Base-by-base conservation (phyloP, 2,113 vertebrate genomes). In the Oreochromis aureus region DNA sequence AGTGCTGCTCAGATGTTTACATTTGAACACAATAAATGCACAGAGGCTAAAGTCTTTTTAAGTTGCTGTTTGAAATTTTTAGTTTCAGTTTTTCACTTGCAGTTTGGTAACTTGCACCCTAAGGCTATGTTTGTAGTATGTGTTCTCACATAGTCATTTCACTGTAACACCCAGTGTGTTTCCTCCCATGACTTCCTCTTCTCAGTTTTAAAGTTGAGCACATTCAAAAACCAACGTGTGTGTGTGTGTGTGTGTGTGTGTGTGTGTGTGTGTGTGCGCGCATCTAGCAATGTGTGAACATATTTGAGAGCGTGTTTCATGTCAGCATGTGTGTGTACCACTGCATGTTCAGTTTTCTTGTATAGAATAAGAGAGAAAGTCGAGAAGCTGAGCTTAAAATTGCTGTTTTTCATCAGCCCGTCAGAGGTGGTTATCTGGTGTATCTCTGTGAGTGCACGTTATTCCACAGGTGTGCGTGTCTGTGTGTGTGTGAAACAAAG, bases 151-250 rank as follows among this genome's bases (percentile, higher is more conserved):
- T 13, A 66, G 44, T 87, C 54, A 30, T 22, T 80, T 12, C 58
- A 41, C 84, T 56, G 87, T 54, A 81, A 85, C 80, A 80, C 86
- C 51, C 56, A 71, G 36, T 34, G 36, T 66, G 55, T 82, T 91
- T 84, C 80, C 55, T 88, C 79, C 48, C 54, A 18, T 56, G 18
- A 51, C 87, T 93, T 94, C 90, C 90, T 92, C 66, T 91, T 91
- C 63, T 90, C 56, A 80, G 61, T 89, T 83, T 76, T 59, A 84
- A 61, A 36, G 7, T 41, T 11, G 13, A 56, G 39, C 27, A 82
- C 82, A 78, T 69, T 54, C 78, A 83, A 87, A 58, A 83, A 48
- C 13, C 7, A 7, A 24, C 15, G 6, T 27, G 1, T 27, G 41
- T 18, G 69, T 0, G 32, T 36, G 59, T 5, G 30, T 1, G 66